Evolutionary conservation across 2,113 vertebrate genomes (phyloP).

Genomic region (Marmota monax): DNA sequence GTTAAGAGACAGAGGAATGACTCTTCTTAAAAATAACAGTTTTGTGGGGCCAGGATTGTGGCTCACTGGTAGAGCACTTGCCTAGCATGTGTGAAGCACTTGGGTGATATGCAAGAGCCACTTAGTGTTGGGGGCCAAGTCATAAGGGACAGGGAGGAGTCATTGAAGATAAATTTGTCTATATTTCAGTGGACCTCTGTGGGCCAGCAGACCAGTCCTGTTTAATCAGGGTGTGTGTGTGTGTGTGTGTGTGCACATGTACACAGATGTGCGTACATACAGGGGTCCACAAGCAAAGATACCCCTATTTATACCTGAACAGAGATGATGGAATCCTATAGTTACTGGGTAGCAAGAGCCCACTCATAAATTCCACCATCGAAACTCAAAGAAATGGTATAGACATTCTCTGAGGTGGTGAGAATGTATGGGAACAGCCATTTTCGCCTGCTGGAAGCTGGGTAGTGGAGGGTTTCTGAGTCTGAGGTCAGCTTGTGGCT

Average conservation of each 20-base stretch:
- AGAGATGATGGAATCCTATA: neutral
- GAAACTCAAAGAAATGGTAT: neutral
- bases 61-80: too few relatives aligned
- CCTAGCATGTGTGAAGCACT: too few relatives aligned
- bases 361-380: neutral
- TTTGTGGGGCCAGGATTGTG: neutral
- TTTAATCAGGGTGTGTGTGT: neutral
- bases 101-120: neutral
- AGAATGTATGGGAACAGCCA: neutral
- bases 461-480: neutral
- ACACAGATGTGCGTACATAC: accelerated
- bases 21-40: neutral
- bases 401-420: neutral
- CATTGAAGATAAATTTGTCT: neutral
- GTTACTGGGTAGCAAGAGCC: neutral
- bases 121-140: neutral
- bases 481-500: neutral
- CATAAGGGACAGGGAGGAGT: neutral
- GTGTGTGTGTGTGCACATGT: accelerated
- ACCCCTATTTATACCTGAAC: neutral
- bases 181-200: neutral
- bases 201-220: neutral
- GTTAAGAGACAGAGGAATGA: neutral
- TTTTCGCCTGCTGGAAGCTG: neutral
- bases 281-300: neutral